Evolutionary conservation across 2,113 vertebrate genomes (phyloP).

Genomic region (Triplophysa siluroides): DNA sequence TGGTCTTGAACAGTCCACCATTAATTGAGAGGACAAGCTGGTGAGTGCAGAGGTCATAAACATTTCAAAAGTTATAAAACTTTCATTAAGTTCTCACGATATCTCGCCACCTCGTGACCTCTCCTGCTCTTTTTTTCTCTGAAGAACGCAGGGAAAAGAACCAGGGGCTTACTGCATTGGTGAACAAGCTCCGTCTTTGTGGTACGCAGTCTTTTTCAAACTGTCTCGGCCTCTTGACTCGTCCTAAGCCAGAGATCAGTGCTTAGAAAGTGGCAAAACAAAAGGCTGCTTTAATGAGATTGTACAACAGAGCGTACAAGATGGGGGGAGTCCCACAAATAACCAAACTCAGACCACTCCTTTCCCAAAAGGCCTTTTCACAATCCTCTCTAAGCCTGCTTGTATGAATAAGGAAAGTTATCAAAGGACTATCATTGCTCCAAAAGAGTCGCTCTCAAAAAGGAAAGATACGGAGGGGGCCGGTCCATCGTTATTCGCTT

Average conservation of each 20-base stretch:
- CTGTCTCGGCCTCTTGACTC: conserved; percentile 81
- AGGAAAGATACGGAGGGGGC: conserved; percentile 64
- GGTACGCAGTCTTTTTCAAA: conserved; percentile 76
- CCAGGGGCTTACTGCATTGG: conserved; percentile 60
- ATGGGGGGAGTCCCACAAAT: conserved; percentile 58
- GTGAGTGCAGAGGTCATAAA: conserved; percentile 81
- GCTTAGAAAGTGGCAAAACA: conserved; percentile 84
- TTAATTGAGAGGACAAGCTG: conserved; percentile 77
- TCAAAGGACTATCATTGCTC: conserved; percentile 71
- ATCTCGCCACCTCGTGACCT: conserved; percentile 75
- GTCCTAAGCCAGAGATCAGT: conserved; percentile 83
- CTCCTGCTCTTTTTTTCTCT: conserved; percentile 65
- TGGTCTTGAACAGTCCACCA: conserved; percentile 61
- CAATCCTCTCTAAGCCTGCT: conserved; percentile 70
- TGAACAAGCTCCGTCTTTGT: conserved; percentile 79
- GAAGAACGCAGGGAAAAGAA: conserved; percentile 43
- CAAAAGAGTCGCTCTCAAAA: conserved; percentile 69
- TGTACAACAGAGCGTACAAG: conserved; percentile 71
- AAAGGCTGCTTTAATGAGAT: conserved; percentile 82
- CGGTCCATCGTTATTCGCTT: conserved; percentile 62
- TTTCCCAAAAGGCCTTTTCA: conserved; percentile 79
- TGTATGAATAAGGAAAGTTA: conserved; percentile 65
- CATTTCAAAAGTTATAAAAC: conserved; percentile 87
- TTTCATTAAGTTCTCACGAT: conserved; percentile 89
- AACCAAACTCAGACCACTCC: conserved; percentile 68